These are phyloP conservation scores for Drosophila anomalata DNA, from an alignment of 2,888 invertebrate species.

Conservation along the genomic window DNA sequence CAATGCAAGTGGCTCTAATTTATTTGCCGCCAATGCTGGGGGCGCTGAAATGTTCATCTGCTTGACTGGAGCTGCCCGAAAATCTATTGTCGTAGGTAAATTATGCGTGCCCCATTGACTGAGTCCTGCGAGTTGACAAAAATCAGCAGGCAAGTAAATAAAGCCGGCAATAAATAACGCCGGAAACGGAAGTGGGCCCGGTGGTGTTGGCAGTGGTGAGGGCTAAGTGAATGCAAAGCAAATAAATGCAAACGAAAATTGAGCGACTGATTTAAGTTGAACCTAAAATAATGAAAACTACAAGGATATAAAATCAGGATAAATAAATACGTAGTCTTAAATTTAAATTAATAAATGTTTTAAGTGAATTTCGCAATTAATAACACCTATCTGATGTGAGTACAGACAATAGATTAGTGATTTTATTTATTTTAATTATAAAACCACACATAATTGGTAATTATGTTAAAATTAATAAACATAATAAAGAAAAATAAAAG, in stretches of 20 bases:
- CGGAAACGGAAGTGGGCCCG: slow-evolving; percentile 33
- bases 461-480: no score
- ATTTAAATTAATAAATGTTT: no score
- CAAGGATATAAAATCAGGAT: not conserved
- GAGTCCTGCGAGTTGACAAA: slow-evolving; percentile 28
- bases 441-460: no score
- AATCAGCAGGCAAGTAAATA: slow-evolving; percentile 34
- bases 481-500: no score
- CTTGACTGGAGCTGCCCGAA: slow-evolving; percentile 40
- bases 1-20: slow-evolving; percentile 41
- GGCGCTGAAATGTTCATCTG: slow-evolving; percentile 41
- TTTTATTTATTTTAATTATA: no score
- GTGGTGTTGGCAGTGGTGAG: not conserved
- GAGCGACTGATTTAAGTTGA: slow-evolving; percentile 25
- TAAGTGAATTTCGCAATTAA: no score
- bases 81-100: slow-evolving; percentile 48
- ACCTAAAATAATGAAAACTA: slow-evolving; percentile 3
- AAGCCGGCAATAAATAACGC: slow-evolving; percentile 38
- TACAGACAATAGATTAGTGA: no score
- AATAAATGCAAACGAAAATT: slow-evolving; percentile 25
- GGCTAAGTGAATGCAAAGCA: slow-evolving; percentile 24
- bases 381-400: no score
- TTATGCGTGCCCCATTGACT: slow-evolving; percentile 44
- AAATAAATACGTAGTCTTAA: not conserved
- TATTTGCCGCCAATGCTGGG: slow-evolving; percentile 31